Percentiles rank a stretch among this genome's conserved stretches.
Conservation (phyloP, 1,140 invertebrate species). For the Drosophila virilis region DNA sequence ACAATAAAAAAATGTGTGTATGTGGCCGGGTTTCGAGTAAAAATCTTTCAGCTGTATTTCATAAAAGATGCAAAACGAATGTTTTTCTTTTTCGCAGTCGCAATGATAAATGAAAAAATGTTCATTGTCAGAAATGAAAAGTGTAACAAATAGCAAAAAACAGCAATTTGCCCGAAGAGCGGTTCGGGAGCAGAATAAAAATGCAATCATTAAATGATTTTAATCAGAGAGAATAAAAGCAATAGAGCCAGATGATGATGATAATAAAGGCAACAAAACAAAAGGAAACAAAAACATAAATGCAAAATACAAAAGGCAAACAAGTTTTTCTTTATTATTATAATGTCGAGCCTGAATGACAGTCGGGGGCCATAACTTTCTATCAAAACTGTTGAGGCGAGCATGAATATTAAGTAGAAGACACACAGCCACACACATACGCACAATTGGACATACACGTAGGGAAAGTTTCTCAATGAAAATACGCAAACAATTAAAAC, state of each 20-base stretch:
- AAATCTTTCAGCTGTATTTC: slow-evolving; percentile 33
- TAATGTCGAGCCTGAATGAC: slow-evolving; percentile 41
- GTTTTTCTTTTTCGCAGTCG: background rate
- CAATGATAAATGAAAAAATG: slow-evolving; percentile 20
- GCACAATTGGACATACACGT: slow-evolving; percentile 8
- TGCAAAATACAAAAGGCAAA: slow-evolving; percentile 69
- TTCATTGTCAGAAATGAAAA: slow-evolving; percentile 52
- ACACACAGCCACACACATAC: slow-evolving; percentile 9
- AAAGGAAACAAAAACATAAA: slow-evolving; percentile 34
- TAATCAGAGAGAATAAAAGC: slow-evolving; percentile 60
- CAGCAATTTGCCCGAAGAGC: slow-evolving; percentile 61
- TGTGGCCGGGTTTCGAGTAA: background rate
- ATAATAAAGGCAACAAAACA: slow-evolving; percentile 13
- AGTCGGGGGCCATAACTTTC: slow-evolving; percentile 54
- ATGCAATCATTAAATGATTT: slow-evolving; percentile 67
- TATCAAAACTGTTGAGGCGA: slow-evolving; percentile 48
- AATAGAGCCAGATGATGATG: slow-evolving; percentile 17
- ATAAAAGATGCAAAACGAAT: slow-evolving; percentile 31
- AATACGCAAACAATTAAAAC: slow-evolving; percentile 77
- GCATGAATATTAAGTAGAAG: slow-evolving; percentile 55
- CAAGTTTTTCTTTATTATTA: slow-evolving; percentile 53
- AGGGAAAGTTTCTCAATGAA: slow-evolving; percentile 73
- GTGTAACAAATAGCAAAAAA: background rate
- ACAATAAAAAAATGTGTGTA: slow-evolving; percentile 24
- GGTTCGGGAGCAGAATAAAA: slow-evolving; percentile 13